These are phyloP conservation scores for Ondatra zibethicus DNA, from an alignment of 2,113 vertebrate species.

Conservation along the genomic window DNA sequence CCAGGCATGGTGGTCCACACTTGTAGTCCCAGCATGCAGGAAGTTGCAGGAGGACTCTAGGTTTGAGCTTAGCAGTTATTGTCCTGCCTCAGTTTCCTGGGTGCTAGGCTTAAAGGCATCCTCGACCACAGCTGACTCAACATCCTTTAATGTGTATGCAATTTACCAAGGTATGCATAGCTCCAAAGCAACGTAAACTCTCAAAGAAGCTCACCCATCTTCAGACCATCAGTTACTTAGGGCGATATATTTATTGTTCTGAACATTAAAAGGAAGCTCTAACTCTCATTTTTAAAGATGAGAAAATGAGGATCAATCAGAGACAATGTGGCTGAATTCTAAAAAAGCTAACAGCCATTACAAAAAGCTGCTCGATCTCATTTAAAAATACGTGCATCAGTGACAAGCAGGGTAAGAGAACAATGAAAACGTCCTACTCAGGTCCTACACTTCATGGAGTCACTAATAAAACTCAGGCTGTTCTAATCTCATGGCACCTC, in stretches of 20 bases:
- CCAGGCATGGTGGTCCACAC: background rate
- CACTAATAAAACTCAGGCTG: background rate
- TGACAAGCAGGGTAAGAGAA: background rate
- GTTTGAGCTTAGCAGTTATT: background rate
- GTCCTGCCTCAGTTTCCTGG: background rate
- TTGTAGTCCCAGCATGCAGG: background rate
- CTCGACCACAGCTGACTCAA: background rate
- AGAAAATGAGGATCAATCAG: constrained; percentile 20
- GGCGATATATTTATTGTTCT: background rate
- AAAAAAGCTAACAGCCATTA: background rate
- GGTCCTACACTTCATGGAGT: background rate
- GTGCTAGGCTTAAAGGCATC: background rate
- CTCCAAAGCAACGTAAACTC: no score
- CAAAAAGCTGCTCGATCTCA: background rate
- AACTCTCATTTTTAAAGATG: constrained; percentile 8
- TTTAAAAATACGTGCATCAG: background rate
- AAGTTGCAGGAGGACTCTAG: background rate
- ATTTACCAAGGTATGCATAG: background rate
- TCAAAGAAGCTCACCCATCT: background rate
- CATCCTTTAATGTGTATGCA: background rate
- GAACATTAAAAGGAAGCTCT: background rate
- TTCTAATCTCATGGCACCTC: background rate
- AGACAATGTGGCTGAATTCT: background rate
- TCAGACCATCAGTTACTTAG: background rate
- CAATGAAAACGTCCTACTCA: background rate